Evolutionary conservation across 2,113 vertebrate species (phyloP).

Genomic region (Talpa occidentalis): DNA sequence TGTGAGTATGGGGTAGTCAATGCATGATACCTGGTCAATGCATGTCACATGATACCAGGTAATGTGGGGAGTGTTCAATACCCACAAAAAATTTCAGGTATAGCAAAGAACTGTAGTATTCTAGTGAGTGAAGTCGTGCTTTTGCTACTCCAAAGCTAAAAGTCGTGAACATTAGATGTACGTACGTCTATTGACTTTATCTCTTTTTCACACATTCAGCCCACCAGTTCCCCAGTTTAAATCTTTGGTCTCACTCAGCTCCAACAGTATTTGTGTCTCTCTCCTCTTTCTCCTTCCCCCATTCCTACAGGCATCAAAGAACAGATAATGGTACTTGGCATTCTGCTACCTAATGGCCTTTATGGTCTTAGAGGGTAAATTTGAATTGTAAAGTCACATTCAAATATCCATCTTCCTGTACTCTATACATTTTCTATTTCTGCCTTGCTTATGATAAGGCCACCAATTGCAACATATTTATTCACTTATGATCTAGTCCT

Average conservation of each 20-base stretch:
- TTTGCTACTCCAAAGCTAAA: background rate
- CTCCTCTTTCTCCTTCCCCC: background rate
- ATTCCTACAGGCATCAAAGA: background rate
- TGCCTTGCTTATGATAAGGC: background rate
- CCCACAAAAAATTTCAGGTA: background rate
- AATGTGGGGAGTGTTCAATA: background rate
- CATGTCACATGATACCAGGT: background rate
- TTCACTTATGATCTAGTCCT: background rate
- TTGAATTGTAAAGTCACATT: background rate
- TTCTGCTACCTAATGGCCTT: background rate
- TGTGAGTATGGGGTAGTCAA: background rate
- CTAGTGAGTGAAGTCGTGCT: background rate
- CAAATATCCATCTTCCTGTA: background rate
- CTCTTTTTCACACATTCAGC: background rate
- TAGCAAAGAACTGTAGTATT: background rate
- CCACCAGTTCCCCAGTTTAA: background rate
- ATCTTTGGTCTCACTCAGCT: background rate
- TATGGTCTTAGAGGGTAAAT: background rate
- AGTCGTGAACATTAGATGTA: too few relatives aligned
- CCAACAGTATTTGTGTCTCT: background rate
- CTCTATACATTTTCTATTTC: background rate
- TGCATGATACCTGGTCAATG: background rate
- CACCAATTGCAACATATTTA: background rate
- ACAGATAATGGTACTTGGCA: background rate
- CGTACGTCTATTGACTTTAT: background rate